Base-by-base conservation (phyloP, 2,888 invertebrate genomes). In the Plebejus argus region DNA sequence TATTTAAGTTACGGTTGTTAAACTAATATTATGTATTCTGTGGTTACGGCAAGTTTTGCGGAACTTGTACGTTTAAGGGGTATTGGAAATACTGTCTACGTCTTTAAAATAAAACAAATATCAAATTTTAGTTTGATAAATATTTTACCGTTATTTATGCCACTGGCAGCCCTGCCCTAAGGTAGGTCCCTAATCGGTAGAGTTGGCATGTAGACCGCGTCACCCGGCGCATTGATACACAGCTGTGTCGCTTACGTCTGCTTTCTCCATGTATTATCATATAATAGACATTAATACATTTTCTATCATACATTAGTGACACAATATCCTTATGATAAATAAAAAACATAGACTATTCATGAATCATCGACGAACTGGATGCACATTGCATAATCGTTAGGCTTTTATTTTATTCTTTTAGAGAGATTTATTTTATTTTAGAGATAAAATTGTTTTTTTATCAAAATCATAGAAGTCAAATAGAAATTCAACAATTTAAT, bases 201-300 rank as follows among this genome's bases (percentile, higher is more conserved):
- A 35, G 53, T 20, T 74, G 66, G 78, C 78, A 80, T 80, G 79
- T 80, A 76, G 80, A 77, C 23, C 77, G 76, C 74, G 76, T 77
- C 78, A 76, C 79, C 77, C 74, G 10, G n/a, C 77, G 71, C 78
- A 77, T 76, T 66, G 76, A 78, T 76, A 78, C 79, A 77, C 76
- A 77, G 77, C 20, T 45, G 45, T 71, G 71, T 71, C 74, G 49
- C 74, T 49, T 39, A 70, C 70, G 35, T 35, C 74, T 49, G 49
- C 74, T 74, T 28, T 74, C 74, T 49, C 74, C 74, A 49, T 23
- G 49, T 74, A 53, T 74, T 53, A 53, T 53, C 49, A 74, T 71
- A 20, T 74, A 66, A 28, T 66, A 66, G 66, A 66, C 66, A 66
- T 66, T 66, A 28, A 66, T 66, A 66, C 15, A 66, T 66, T 66